Evolutionary conservation across 2,888 invertebrate genomes (phyloP).

Genomic region (Drosophila monieri): DNA sequence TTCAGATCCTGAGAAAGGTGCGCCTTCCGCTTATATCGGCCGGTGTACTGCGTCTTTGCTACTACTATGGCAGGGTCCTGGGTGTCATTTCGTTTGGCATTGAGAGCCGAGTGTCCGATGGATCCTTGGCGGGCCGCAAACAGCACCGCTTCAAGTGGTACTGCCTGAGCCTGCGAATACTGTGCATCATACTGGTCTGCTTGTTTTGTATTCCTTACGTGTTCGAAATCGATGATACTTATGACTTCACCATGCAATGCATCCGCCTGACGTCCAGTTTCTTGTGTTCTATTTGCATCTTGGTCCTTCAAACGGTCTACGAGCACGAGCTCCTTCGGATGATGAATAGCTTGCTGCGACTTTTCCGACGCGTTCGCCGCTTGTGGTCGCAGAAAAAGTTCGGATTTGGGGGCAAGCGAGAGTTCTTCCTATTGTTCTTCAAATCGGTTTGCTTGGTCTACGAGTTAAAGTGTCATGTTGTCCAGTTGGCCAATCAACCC

Average conservation of each 20-base stretch:
- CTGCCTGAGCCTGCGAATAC: constrained; percentile 37
- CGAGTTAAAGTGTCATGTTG: constrained; percentile 23
- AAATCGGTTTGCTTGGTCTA: constrained; percentile 39
- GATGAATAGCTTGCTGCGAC: constrained; percentile 48
- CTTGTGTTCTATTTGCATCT: constrained; percentile 31
- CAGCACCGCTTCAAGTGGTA: constrained; percentile 42
- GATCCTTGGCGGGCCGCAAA: constrained; percentile 30
- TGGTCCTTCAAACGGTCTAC: constrained; percentile 48
- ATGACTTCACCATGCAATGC: constrained; percentile 31
- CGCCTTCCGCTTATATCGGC: constrained; percentile 46
- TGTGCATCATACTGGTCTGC: not conserved
- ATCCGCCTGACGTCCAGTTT: constrained; percentile 18
- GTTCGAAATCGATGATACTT: constrained; percentile 2
- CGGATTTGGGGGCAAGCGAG: constrained; percentile 48
- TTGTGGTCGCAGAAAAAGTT: constrained; percentile 19
- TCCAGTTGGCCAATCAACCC: accelerated
- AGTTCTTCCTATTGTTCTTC: constrained; percentile 45
- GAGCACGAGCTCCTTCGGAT: constrained; percentile 41
- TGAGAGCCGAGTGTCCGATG: constrained; percentile 10
- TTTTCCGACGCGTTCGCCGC: constrained; percentile 42
- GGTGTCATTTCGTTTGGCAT: constrained; percentile 54
- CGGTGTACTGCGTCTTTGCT: constrained; percentile 25
- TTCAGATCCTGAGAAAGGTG: constrained; percentile 28
- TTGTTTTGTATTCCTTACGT: constrained; percentile 13
- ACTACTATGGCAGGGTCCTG: constrained; percentile 51